Percentiles rank a stretch among this genome's conserved stretches.
Conservation (phyloP, 1,140 invertebrate genomes). For the Macrobrachium rosenbergii region DNA sequence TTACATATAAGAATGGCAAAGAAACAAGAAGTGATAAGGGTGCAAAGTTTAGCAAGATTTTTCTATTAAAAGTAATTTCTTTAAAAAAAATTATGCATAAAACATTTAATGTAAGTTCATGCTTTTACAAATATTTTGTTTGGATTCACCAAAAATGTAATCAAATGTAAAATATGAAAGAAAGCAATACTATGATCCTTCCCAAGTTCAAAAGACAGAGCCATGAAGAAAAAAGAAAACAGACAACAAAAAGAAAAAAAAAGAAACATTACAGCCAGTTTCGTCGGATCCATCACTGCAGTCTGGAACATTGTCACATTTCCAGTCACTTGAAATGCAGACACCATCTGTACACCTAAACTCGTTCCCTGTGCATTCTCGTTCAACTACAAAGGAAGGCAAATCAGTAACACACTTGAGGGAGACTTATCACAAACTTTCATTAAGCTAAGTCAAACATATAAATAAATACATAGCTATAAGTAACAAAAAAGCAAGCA, state of each 20-base stretch:
- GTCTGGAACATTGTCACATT: constrained; percentile 69
- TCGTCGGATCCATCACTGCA: constrained; percentile 70
- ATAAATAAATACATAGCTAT: too few relatives aligned
- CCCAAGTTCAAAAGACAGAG: not conserved
- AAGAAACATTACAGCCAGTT: constrained; percentile 67
- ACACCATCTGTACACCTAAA: constrained; percentile 68
- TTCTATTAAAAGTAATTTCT: too few relatives aligned
- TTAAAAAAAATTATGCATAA: too few relatives aligned
- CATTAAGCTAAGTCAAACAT: too few relatives aligned
- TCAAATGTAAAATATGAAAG: not conserved
- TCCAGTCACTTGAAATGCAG: constrained; percentile 67
- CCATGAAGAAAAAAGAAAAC: constrained; percentile 16
- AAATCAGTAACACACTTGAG: constrained; percentile 2
- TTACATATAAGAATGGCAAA: too few relatives aligned
- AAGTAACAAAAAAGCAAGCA: too few relatives aligned
- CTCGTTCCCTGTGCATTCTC: constrained; percentile 61
- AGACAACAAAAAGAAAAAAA: constrained; percentile 19
- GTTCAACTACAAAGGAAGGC: constrained; percentile 41
- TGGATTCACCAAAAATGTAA: too few relatives aligned
- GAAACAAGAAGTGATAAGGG: too few relatives aligned
- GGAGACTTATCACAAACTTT: too few relatives aligned
- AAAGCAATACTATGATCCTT: not conserved
- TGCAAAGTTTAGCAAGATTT: too few relatives aligned
- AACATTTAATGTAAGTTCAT: too few relatives aligned
- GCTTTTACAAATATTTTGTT: too few relatives aligned